Evolutionary conservation across 2,113 vertebrate species (phyloP), one percentile per base, ranked within the genome.

Genomic region (Setophaga petechia): DNA sequence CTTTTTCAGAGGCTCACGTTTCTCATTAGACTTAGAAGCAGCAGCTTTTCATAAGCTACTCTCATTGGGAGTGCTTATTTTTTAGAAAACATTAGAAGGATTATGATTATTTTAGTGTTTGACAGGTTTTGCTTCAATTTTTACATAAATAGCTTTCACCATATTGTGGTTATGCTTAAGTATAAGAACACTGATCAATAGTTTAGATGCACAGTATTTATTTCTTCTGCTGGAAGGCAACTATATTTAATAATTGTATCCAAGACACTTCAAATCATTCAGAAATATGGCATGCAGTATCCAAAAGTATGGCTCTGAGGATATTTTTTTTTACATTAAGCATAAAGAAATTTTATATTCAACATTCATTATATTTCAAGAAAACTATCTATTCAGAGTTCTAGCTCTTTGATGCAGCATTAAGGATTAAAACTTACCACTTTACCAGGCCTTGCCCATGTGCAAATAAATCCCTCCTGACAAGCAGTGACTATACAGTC

Each of bases 381-480:
- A 96, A 96, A 97, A 91, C 98, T 97, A 97, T 95, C 98, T 98
- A 97, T 90, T 96, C 96, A 96, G 95, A 97, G 97, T 97, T 97
- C 97, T 97, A 95, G 93, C 87, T 97, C 97, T 95, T 97, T 97
- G 98, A 98, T 89, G 97, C 98, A 98, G 98, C 98, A 97, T 98
- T 98, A 98, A 98, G 98, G 98, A 58, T 98, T 98, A 97, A 98
- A 98, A 99, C 99, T 99, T 98, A 99, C 99, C 99, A 99, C 99
- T 99, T 99, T 99, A 96, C 99, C 99, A 92, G 99, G 99, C 98
- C 99, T 98, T 97, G 99, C 99, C 99, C 99, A 99, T 97, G 99
- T 99, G 99, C 99, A 99, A 99, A 99, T 98, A 98, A 99, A 99
- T 96, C 99, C 99, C 98, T 99, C 99, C 98, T 99, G 99, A 98